Evolutionary conservation across 2,888 invertebrate genomes (phyloP), one percentile per base, ranked within the genome.

Genomic region (Zootermopsis nevadensis): DNA sequence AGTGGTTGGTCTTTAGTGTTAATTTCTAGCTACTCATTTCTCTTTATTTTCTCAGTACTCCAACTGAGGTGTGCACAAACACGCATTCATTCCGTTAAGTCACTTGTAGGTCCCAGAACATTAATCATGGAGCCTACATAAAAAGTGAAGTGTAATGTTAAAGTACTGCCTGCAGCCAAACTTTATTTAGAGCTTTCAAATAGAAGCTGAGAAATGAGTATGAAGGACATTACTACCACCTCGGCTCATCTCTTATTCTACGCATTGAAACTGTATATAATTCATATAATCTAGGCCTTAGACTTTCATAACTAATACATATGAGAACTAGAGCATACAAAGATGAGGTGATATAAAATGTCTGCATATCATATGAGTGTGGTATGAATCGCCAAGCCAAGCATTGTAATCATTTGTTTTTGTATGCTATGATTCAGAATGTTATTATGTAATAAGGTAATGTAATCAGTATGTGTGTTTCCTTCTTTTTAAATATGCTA

Each of bases 401-500:
- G 60, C n/a, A 60, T n/a, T 60, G 60, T 60, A 60, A 60, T 12
- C 60, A 76, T 24, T 76, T 31, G 27, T 27, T 76, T 76, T 42
- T 38, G 27, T 27, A 38, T 30, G 27, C 35, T 27, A 27, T 76
- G 76, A 27, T 48, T 38, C 35, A 15, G 10, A 24, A n/a, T 76
- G 76, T 76, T 76, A 35, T n/a, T 19, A 42, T 42, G 19, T n/a
- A 35, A 33, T 72, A 72, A 53, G 74, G 38, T 82, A 53, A n/a
- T 76, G 35, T 35, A 76, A 77, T 77, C 66, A 82, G n/a, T 82
- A 77, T 48, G 67, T 82, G 79, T 82, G 69, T 76, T 77, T 82
- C 53, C 77, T 77, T 77, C 69, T 77, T 77, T 79, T 82, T 72
- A 77, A 69, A 82, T 77, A 77, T 77, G 82, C 82, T 77, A 48